Base-by-base conservation (phyloP, 2,797 vertebrate genomes). In the Trachops cirrhosus region DNA sequence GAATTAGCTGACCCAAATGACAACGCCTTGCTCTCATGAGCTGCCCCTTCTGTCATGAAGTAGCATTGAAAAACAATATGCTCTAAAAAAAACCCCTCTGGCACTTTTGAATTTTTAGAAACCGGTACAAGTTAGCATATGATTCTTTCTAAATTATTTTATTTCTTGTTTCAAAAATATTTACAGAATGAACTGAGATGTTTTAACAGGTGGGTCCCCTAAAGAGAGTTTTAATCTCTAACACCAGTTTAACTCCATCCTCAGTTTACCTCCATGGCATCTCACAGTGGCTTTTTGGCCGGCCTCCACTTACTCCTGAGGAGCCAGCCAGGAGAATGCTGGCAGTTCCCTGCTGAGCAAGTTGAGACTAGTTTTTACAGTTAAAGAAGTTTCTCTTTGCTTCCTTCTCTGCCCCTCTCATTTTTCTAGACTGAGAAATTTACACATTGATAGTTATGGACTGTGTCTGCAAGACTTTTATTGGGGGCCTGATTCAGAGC, bases 331-430 rank as follows among this genome's bases (percentile, higher is more conserved):
- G 94, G 96, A 97, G 91, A 97, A 87, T 97, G 97, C 98, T 99
- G 98, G 98, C 97, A 39, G 73, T 98, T 98, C 98, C 97, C 97
- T 98, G 98, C 97, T 98, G 97, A 98, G 95, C 96, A 15, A 95
- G 97, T 94, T 37, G 96, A 93, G 98, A 95, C 98, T 97, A 52
- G 96, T 91, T 95, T 89, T 94, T 97, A 32, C 90, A 98, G 91
- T 94, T 87, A 86, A 94, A 97, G 84, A 97, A 97, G 95, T 73
- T 6, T 95, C 84, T 96, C 64, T 87, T 93, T 95, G 74, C 86
- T 94, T 16, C 59, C 73, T 88, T 86, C 26, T 34, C 39, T 68
- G 16, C 18, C 57, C 88, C 46, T 91, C 67, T 19, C 37, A 37
- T 39, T 67, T 93, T 19, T 71, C 46, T 97, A 70, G 89, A 80